Evolutionary conservation across 2,797 vertebrate species (phyloP), one percentile per base, ranked within the genome.

Genomic region (Leptodactylus fallax): DNA sequence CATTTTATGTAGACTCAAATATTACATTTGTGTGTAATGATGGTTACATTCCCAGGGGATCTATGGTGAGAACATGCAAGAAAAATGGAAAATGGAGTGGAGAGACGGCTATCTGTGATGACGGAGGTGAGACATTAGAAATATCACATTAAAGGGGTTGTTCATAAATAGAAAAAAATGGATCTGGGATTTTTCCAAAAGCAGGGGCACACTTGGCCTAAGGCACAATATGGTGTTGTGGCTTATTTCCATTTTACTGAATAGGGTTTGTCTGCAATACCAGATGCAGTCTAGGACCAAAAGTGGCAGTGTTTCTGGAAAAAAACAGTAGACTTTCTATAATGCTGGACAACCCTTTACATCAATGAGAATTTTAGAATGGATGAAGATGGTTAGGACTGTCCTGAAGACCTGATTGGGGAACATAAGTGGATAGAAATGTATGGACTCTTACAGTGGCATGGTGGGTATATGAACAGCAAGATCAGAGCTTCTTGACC

Each of bases 1-100:
- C 94, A 91, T 91, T 96, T 60, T 90, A 55, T 0, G 91, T 95
- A 36, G 96, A 95, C 8, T 72, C 83, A 0, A 91, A 77, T 1
- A 94, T 97, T 91, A 95, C 85, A 81, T 98, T 97, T 55, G 93
- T 94, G 53, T 98, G 97, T 90, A 93, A 91, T 13, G 93, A 94
- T 0, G 97, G 96, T 3, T 97, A 95, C 91, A 91, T 77, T 0
- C 83, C 97, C 27, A 87, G 89, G 0, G 97, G 97, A 4, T 96
- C 96, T 0, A 87, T 92, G 0, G 87, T 93, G 87, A 94, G 96
- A 51, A 93, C 92, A 87, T 98, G 97, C 91, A 95, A 94, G 17
- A 7, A 85, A 17, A 94, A 94, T 0, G 97, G 95, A 25, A 90
- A 93, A 47, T 98, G 97, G 97, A 96, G 95, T 0, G 96, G 97